Conservation (phyloP, 1,140 invertebrate genomes). For the Leptoteleia sp. region DNA sequence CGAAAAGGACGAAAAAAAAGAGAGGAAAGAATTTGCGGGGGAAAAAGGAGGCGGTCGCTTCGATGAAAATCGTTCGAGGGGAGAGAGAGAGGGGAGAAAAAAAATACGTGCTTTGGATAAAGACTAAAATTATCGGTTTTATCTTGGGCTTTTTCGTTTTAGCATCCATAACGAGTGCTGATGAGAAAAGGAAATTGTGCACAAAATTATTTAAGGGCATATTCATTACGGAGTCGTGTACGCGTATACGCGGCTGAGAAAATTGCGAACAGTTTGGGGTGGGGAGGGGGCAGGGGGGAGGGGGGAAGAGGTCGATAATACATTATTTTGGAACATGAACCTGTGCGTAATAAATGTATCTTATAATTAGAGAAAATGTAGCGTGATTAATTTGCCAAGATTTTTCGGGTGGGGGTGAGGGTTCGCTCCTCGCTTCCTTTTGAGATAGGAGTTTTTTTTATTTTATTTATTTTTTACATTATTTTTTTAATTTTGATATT, state of each 20-base stretch:
- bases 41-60: no score
- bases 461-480: no score
- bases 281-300: constrained; percentile 7
- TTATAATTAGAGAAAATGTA: constrained; percentile 50
- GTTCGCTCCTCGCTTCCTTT: no score
- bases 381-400: constrained; percentile 58
- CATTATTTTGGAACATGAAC: constrained; percentile 56
- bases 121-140: constrained; percentile 37
- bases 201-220: constrained; percentile 60
- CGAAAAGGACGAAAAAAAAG: no score
- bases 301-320: constrained; percentile 52
- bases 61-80: constrained; percentile 6
- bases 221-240: constrained; percentile 51
- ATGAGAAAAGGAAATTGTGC: constrained; percentile 64
- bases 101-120: constrained; percentile 5
- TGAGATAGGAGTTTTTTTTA: no score
- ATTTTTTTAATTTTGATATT: no score
- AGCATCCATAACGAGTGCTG: constrained; percentile 52
- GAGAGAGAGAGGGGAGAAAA: no score
- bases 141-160: constrained; percentile 39
- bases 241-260: constrained; percentile 16
- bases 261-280: constrained; percentile 25
- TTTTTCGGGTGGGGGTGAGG: constrained; percentile 25
- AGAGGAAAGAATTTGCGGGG: no score
- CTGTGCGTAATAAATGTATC: constrained; percentile 45